A percentile compares a stretch with the other conserved stretches of the same genome.
These are phyloP conservation scores for Escarpia spicata DNA, from an alignment of 2,888 invertebrate species.

Conservation along the genomic window DNA sequence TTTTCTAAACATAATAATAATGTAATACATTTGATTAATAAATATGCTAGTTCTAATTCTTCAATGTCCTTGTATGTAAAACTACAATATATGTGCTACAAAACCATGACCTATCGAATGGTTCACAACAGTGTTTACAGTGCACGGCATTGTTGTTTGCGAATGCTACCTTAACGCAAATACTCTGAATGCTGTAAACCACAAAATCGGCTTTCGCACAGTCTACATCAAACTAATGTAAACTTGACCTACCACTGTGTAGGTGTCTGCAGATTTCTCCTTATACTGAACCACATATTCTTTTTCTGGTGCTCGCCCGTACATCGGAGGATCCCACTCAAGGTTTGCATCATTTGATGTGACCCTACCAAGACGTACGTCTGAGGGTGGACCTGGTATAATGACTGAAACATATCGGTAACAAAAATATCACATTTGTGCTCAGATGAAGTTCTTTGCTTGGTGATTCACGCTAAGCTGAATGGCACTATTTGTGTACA, in stretches of 20 bases:
- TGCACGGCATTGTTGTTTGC: too few relatives aligned
- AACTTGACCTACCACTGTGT: neutral
- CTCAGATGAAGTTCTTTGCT: neutral
- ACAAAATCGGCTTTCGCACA: neutral
- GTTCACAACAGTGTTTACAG: neutral
- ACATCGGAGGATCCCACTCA: neutral
- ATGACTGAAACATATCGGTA: neutral
- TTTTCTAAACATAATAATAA: neutral
- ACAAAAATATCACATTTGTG: neutral
- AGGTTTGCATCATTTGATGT: neutral
- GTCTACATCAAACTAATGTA: neutral
- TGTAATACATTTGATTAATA: neutral
- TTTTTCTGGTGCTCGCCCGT: neutral
- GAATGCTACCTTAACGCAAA: neutral
- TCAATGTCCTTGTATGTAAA: neutral
- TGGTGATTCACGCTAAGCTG: neutral
- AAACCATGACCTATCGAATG: too few relatives aligned
- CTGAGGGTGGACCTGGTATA: neutral
- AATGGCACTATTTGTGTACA: neutral
- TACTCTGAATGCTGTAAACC: neutral
- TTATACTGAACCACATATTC: neutral
- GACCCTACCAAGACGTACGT: neutral
- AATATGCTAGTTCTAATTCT: neutral
- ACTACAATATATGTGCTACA: too few relatives aligned
- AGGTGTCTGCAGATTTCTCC: neutral